Base-by-base conservation (phyloP, 2,888 invertebrate genomes). In the Strigamia crassipes region DNA sequence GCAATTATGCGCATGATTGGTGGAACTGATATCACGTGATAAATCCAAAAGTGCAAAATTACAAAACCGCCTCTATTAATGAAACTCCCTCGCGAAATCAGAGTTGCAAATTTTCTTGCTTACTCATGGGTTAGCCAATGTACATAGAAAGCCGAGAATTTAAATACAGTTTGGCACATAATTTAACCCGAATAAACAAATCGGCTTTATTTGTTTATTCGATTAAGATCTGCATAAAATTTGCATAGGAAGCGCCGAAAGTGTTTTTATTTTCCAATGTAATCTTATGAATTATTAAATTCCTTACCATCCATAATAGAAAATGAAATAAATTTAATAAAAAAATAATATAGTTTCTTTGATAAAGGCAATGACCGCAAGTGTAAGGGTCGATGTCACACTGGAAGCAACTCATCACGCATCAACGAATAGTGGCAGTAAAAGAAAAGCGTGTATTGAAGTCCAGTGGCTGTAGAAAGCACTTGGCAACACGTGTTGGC, bases 391-490 rank as follows among this genome's bases (percentile, higher is more conserved):
- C 73, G 73, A 73, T 73, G 73, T 56, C 27, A 73, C 73, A 66
- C 13, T n/a, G 73, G n/a, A 27, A 13, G 31, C 73, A 73, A 73
- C 73, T 56, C 18, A 23, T 73, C 73, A 73, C 73, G 73, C 31
- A 56, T 73, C 27, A 27, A 10, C 73, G 61, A 73, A n/a, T 31
- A 31, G 61, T 18, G 31, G 73, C 73, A 73, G 73, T 73, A 73
- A 73, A 73, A 73, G 73, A 27, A 73, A 31, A 27, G 73, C 73
- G 73, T 73, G 73, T 73, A 73, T 73, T 73, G 73, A 73, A 73
- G 73, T 73, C 73, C 73, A 73, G 73, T 73, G 73, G 31, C 73
- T 31, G 73, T 15, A 73, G 73, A 73, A 66, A 15, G 73, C 73
- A 73, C 73, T 73, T 73, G 73, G 73, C 73, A 73, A 73, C 73